Percentiles rank a stretch among this genome's conserved stretches.
These are phyloP conservation scores for Drosophila seguyi DNA, from an alignment of 1,140 invertebrate genomes.

Conservation along the genomic window DNA sequence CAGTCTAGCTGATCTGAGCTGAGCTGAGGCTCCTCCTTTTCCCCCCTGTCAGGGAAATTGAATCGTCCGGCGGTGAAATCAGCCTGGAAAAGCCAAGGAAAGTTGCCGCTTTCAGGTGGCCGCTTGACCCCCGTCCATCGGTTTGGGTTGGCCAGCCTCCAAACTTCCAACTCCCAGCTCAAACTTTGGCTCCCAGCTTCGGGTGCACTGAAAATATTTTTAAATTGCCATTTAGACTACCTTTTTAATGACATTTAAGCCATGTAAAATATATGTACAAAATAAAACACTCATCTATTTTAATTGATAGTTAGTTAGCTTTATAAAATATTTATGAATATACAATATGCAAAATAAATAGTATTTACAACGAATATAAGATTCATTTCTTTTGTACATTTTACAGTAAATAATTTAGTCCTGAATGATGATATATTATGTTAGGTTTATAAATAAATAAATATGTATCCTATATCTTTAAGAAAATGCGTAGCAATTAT, in stretches of 20 bases:
- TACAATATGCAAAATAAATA: not conserved
- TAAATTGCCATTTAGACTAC: not conserved
- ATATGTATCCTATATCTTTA: no score
- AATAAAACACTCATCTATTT: not conserved
- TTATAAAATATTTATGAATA: no score
- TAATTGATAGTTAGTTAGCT: no score
- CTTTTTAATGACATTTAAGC: not conserved
- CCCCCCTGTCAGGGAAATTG: constrained; percentile 38
- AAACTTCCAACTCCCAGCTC: constrained; percentile 5
- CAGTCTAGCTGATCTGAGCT: not conserved
- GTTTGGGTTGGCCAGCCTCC: constrained; percentile 22
- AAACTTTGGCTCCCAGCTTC: constrained; percentile 8
- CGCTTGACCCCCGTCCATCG: constrained; percentile 29
- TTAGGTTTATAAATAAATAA: no score
- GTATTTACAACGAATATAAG: not conserved
- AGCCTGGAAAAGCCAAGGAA: constrained; percentile 57
- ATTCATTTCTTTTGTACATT: no score
- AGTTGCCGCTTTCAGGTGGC: constrained; percentile 52
- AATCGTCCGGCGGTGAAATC: constrained; percentile 71
- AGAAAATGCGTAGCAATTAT: no score
- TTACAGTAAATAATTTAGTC: no score
- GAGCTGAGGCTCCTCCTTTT: not conserved
- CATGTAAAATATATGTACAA: not conserved
- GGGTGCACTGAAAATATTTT: not conserved
- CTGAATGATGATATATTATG: no score